phyloP scores from a whole-genome alignment of 2,888 invertebrate genomes.

The Lamellibrachia satsuma region DNA sequence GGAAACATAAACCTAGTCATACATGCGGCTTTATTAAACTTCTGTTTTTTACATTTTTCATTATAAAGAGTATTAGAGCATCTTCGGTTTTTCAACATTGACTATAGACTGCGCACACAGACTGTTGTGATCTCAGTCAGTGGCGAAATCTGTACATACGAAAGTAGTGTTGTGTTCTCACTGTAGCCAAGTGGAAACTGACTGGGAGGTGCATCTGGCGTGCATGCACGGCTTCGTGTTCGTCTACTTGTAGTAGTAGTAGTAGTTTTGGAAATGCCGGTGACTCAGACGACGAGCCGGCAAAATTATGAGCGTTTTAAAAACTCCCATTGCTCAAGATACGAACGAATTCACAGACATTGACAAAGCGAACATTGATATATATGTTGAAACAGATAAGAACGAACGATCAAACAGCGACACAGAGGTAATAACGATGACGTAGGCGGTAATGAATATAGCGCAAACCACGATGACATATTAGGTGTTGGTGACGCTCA shows the following conservation, averaged over 20 bases:
- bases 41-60: too few relatives aligned
- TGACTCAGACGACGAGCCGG: background rate
- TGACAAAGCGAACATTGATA: background rate
- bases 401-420: background rate
- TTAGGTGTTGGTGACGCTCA: too few relatives aligned
- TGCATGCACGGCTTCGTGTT: too few relatives aligned
- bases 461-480: too few relatives aligned
- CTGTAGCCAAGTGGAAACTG: too few relatives aligned
- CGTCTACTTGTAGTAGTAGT: too few relatives aligned
- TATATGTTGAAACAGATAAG: background rate
- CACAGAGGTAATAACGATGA: background rate
- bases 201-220: too few relatives aligned
- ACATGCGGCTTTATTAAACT: too few relatives aligned
- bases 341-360: background rate
- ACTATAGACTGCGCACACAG: background rate
- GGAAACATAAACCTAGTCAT: background rate
- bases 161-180: too few relatives aligned
- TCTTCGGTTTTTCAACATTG: background rate
- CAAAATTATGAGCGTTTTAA: background rate
- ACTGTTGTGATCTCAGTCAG: background rate
- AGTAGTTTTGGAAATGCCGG: background rate
- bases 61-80: background rate
- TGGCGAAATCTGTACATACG: background rate
- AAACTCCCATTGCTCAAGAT: background rate
- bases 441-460: background rate